Conservation (phyloP, 92 coral and sea anemone species). For the Porites evermanni region DNA sequence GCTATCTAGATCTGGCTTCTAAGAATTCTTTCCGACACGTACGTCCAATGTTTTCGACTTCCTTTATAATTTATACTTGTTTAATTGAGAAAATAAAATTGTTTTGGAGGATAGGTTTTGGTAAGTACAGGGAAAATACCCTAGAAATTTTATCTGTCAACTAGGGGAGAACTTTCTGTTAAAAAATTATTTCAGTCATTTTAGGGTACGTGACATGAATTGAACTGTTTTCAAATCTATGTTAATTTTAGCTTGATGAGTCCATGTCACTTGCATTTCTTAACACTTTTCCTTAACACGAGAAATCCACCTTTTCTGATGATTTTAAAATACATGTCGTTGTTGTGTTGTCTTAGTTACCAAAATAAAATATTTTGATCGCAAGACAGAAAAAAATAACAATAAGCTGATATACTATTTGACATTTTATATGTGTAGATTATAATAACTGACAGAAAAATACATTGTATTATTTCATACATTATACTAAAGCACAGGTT, state of each 20-base stretch:
- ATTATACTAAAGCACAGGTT: not conserved
- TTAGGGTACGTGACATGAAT: not conserved
- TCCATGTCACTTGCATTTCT: not conserved
- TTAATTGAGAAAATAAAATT: constrained; percentile 6
- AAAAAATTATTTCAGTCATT: no score
- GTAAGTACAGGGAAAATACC: not conserved
- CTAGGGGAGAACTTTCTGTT: no score
- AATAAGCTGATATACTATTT: no score
- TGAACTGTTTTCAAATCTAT: not conserved
- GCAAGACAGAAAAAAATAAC: not conserved
- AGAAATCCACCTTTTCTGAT: not conserved
- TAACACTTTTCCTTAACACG: not conserved
- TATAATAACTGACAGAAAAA: no score
- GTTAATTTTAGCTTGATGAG: not conserved
- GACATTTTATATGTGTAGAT: no score
- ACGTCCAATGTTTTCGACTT: constrained; percentile 7
- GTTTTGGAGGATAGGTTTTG: not conserved
- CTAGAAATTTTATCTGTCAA: no score
- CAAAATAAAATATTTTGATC: not conserved
- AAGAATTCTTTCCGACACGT: not conserved
- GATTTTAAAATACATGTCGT: not conserved
- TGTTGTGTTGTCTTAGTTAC: constrained; percentile 5
- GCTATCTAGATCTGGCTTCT: not conserved
- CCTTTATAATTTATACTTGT: constrained; percentile 13
- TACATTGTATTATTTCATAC: no score